These are phyloP conservation scores for Troides helena DNA, from an alignment of 2,888 invertebrate species.

Conservation along the genomic window DNA sequence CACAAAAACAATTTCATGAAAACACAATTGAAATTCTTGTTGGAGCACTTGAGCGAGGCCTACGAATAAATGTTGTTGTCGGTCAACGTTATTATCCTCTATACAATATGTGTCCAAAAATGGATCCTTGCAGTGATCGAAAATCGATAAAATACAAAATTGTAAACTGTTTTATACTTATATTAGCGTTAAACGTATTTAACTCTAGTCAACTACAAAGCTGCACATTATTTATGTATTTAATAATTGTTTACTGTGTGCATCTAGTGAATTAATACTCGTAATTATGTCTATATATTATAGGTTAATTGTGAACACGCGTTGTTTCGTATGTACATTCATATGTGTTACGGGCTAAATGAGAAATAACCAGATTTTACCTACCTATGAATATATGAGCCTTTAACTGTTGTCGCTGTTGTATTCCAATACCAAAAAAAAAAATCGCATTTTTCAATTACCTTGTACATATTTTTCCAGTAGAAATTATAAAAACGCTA, in stretches of 20 bases:
- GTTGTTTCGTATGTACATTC: constrained; percentile 59
- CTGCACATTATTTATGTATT: constrained; percentile 71
- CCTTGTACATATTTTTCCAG: constrained; percentile 74
- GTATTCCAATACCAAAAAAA: constrained; percentile 61
- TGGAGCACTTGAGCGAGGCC: constrained; percentile 83
- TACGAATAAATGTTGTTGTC: constrained; percentile 78
- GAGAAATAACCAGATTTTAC: constrained; percentile 34
- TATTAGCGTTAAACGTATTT: constrained; percentile 67
- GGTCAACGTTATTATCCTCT: constrained; percentile 71
- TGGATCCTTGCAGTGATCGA: constrained; percentile 81
- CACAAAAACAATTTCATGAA: constrained; percentile 75
- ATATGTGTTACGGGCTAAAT: constrained; percentile 54
- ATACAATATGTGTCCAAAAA: constrained; percentile 69
- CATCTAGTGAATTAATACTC: constrained; percentile 75
- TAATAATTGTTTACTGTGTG: constrained; percentile 59
- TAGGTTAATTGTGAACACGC: constrained; percentile 53
- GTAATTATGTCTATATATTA: constrained; percentile 55
- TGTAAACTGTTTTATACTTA: constrained; percentile 72
- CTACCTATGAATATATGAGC: constrained; percentile 36
- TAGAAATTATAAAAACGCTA: constrained; percentile 78
- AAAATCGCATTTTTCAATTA: constrained; percentile 63
- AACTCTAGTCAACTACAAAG: constrained; percentile 79
- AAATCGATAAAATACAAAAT: constrained; percentile 61
- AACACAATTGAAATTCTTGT: constrained; percentile 80
- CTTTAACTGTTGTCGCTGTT: constrained; percentile 46